phyloP scores from a whole-genome alignment of 2,888 invertebrate species.

The Phalera bucephala region DNA sequence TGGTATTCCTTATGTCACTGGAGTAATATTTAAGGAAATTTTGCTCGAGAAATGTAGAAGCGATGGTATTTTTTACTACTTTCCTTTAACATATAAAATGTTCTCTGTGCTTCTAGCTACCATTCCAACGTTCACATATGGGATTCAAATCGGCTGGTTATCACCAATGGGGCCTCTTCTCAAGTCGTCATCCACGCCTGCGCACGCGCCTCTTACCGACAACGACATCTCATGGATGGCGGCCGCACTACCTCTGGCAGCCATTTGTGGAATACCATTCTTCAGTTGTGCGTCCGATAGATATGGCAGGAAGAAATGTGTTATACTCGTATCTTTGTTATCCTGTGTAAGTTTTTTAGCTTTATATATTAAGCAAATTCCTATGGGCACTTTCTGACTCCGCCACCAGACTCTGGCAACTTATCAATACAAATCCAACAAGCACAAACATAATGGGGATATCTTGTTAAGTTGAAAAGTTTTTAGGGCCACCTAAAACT shows the following conservation, averaged over 20 bases:
- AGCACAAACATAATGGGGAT: no score
- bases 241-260: constrained; percentile 75
- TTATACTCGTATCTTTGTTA: constrained; percentile 73
- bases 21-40: no score
- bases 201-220: constrained; percentile 50
- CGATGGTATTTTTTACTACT: no score
- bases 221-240: constrained; percentile 75
- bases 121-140: constrained; percentile 75
- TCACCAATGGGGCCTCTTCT: constrained; percentile 74
- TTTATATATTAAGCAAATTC: no score
- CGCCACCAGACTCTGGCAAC: no score
- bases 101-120: constrained; percentile 79
- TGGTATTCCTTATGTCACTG: no score
- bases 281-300: constrained; percentile 73
- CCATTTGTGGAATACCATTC: constrained; percentile 73
- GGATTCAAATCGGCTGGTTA: constrained; percentile 78
- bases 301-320: constrained; percentile 74
- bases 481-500: no score
- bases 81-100: no score
- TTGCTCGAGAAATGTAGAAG: no score
- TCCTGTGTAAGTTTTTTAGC: constrained; percentile 63
- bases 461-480: no score
- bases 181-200: constrained; percentile 50
- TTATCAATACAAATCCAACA: no score
- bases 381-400: no score